Evolutionary conservation across 2,888 invertebrate species (phyloP).

Genomic region (Aphrophora alni): DNA sequence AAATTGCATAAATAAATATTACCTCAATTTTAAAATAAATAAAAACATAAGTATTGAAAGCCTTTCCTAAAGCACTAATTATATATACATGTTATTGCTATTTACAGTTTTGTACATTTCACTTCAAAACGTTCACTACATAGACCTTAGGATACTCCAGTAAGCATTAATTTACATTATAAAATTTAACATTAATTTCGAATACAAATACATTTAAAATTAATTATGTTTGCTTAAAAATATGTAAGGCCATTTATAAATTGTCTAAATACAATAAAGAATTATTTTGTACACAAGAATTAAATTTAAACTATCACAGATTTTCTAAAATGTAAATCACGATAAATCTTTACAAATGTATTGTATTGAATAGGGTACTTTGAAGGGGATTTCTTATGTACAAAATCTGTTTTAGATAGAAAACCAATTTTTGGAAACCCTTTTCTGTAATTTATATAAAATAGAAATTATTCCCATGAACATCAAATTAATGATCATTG

Average conservation of each 20-base stretch:
- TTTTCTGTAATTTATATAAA: too few species aligned
- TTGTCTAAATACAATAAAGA: neutral
- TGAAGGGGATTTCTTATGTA: too few species aligned
- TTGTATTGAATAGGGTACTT: too few species aligned
- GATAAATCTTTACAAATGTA: neutral
- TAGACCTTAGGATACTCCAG: neutral
- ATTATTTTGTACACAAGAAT: neutral
- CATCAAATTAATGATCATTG: too few species aligned
- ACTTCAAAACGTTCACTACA: neutral
- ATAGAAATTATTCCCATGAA: too few species aligned
- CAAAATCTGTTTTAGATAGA: too few species aligned
- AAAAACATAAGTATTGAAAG: neutral
- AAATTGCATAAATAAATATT: neutral
- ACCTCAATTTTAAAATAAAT: neutral
- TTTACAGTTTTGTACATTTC: neutral
- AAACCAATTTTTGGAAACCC: too few species aligned
- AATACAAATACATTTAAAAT: neutral
- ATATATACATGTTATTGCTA: neutral
- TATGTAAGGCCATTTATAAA: neutral
- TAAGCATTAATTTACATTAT: neutral
- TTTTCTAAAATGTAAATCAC: neutral
- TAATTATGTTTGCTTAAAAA: neutral
- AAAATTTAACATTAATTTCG: neutral
- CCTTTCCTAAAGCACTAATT: neutral
- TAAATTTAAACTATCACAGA: conserved; percentile 7